Conservation (phyloP, 2,797 vertebrate genomes). For the Coregonus ussuriensis region DNA sequence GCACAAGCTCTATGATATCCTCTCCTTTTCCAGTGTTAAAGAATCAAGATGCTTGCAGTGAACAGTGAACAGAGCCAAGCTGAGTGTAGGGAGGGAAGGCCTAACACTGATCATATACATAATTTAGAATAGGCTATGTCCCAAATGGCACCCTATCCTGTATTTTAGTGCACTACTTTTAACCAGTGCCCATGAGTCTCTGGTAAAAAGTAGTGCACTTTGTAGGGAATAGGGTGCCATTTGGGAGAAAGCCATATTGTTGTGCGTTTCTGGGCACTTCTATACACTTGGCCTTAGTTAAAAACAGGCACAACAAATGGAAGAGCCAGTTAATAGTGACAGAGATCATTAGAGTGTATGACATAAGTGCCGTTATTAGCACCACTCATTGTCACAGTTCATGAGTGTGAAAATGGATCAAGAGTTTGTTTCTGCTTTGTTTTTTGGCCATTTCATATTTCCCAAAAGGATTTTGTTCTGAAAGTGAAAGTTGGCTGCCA, state of each 20-base stretch:
- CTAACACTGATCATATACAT: conserved; percentile 62
- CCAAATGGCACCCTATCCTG: no score
- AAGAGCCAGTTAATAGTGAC: conserved; percentile 52
- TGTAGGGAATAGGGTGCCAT: background rate
- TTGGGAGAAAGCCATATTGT: background rate
- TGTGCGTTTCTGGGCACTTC: conserved; percentile 56
- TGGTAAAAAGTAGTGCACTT: background rate
- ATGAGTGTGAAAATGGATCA: conserved; percentile 4
- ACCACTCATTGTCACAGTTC: conserved; percentile 44
- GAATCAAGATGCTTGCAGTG: conserved; percentile 75
- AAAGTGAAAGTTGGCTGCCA: conserved; percentile 53
- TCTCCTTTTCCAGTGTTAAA: conserved; percentile 81
- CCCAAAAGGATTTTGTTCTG: background rate
- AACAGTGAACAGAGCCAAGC: conserved; percentile 56
- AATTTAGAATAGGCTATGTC: conserved; percentile 64
- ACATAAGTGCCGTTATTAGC: conserved; percentile 65
- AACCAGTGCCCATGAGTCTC: background rate
- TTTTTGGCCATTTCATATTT: background rate
- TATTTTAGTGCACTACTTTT: background rate
- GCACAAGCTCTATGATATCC: conserved; percentile 77
- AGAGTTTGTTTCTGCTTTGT: background rate
- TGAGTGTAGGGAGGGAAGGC: conserved; percentile 52
- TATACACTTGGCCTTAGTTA: conserved; percentile 43
- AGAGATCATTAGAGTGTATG: conserved; percentile 59
- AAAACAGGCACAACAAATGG: conserved; percentile 63